phyloP scores from a whole-genome alignment of 2,888 invertebrate genomes.

The Apamea crenata region DNA sequence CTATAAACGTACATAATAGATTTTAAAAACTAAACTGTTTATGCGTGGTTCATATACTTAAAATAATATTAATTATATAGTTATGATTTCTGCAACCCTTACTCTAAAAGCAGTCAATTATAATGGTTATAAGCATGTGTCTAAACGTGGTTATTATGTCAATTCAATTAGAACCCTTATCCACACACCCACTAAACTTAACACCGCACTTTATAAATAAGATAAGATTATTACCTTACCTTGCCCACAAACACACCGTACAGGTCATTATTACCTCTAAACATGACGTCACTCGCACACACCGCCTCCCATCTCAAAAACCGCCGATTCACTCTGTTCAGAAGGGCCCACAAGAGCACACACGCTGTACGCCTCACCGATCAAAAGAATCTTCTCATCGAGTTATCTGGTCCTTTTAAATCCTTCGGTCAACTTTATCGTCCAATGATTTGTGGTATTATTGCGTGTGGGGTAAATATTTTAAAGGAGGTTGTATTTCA shows the following conservation, averaged over 20 bases:
- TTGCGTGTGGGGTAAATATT: conserved; percentile 45
- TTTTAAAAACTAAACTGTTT: too few species aligned
- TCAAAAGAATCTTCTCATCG: conserved; percentile 77
- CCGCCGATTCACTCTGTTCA: conserved; percentile 40
- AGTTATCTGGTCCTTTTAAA: conserved; percentile 73
- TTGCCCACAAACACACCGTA: background rate
- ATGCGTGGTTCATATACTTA: background rate
- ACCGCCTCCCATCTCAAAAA: conserved; percentile 33
- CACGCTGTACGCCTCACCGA: conserved; percentile 75
- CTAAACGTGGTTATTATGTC: background rate
- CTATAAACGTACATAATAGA: background rate
- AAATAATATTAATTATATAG: too few species aligned
- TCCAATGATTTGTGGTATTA: conserved; percentile 61
- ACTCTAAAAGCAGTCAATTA: background rate
- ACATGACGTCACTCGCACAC: conserved; percentile 31
- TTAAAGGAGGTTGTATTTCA: conserved; percentile 30
- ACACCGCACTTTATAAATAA: conserved; percentile 28
- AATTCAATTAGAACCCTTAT: background rate
- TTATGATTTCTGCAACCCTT: background rate
- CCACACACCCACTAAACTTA: background rate
- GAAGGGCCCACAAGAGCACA: conserved; percentile 35
- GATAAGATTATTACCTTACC: conserved; percentile 2
- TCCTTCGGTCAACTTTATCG: conserved; percentile 62
- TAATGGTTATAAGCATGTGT: background rate
- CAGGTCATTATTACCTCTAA: conserved; percentile 1